These are phyloP conservation scores for Pogonus chalceus DNA, from an alignment of 1,140 invertebrate genomes.

Conservation along the genomic window DNA sequence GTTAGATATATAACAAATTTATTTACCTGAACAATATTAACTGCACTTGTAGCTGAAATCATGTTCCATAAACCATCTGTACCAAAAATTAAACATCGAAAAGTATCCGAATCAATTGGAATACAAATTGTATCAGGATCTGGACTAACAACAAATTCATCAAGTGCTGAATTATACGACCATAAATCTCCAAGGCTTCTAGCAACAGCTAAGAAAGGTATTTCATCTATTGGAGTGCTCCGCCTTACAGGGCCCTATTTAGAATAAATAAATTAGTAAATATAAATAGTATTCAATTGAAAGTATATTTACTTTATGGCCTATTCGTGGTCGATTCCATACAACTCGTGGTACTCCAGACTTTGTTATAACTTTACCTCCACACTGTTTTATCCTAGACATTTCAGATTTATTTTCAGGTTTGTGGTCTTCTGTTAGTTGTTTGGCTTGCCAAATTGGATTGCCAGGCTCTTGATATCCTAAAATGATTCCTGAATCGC, in stretches of 20 bases:
- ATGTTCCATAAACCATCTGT: slow-evolving; percentile 98
- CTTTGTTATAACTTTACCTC: slow-evolving; percentile 82
- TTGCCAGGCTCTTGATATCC: slow-evolving; percentile 35
- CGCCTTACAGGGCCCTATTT: slow-evolving; percentile 73
- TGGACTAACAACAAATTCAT: slow-evolving; percentile 93
- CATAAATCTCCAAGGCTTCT: slow-evolving; percentile 91
- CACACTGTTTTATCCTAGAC: slow-evolving; percentile 73
- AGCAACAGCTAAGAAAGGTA: slow-evolving; percentile 93
- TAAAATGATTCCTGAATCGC: slow-evolving; percentile 89
- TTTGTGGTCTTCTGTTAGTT: slow-evolving; percentile 87
- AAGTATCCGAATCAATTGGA: slow-evolving; percentile 66
- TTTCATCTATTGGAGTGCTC: slow-evolving; percentile 83
- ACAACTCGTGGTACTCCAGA: slow-evolving; percentile 91
- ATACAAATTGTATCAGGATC: slow-evolving; percentile 89
- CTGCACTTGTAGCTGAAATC: slow-evolving; percentile 72
- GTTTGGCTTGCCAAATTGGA: slow-evolving; percentile 64
- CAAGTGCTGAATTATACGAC: slow-evolving; percentile 85
- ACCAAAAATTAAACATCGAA: slow-evolving; percentile 86
- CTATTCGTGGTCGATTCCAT: slow-evolving; percentile 84
- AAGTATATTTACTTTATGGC: slow-evolving; percentile 48
- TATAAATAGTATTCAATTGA: slow-evolving; percentile 4
- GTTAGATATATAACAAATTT: background rate
- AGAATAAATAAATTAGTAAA: no score
- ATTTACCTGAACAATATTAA: slow-evolving; percentile 65
- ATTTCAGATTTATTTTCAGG: slow-evolving; percentile 84